Evolutionary conservation across 2,113 vertebrate genomes (phyloP).

Genomic region (Phyllopteryx taeniolatus): DNA sequence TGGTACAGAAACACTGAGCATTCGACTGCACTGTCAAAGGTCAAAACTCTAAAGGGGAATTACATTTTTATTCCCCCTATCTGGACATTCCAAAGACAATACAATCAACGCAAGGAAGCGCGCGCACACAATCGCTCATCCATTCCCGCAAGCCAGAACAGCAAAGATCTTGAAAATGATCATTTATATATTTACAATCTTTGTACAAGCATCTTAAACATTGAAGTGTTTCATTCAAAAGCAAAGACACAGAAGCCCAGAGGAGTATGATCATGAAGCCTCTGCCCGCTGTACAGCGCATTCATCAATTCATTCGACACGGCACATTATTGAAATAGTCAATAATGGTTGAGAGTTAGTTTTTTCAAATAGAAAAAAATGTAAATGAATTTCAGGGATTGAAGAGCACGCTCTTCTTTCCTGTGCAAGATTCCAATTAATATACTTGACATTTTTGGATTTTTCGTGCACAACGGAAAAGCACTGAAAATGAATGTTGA

Average conservation of each 20-base stretch:
- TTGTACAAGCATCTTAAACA: slow-evolving; percentile 47
- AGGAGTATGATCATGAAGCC: slow-evolving; percentile 6
- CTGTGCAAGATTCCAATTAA: neutral
- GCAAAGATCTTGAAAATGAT: slow-evolving; percentile 50
- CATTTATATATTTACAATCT: slow-evolving; percentile 57
- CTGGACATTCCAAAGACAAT: slow-evolving; percentile 54
- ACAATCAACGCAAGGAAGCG: slow-evolving; percentile 52
- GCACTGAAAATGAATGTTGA: neutral
- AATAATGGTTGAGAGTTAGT: neutral
- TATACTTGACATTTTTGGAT: neutral
- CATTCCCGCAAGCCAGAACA: slow-evolving; percentile 26
- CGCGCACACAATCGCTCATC: slow-evolving; percentile 11
- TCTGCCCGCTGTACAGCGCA: slow-evolving; percentile 30
- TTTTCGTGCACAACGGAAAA: neutral
- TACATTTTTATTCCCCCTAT: slow-evolving; percentile 29
- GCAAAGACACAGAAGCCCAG: neutral
- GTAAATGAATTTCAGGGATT: neutral
- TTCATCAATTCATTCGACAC: slow-evolving; percentile 11
- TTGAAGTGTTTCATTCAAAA: slow-evolving; percentile 35
- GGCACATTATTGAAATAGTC: slow-evolving; percentile 5
- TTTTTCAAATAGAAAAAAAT: neutral
- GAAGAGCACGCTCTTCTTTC: too few species aligned
- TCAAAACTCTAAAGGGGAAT: slow-evolving; percentile 4
- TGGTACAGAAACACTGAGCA: slow-evolving; percentile 36
- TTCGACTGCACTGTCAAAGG: slow-evolving; percentile 8